Conservation (phyloP, 1,140 invertebrate genomes). For the Cherax quadricarinatus region DNA sequence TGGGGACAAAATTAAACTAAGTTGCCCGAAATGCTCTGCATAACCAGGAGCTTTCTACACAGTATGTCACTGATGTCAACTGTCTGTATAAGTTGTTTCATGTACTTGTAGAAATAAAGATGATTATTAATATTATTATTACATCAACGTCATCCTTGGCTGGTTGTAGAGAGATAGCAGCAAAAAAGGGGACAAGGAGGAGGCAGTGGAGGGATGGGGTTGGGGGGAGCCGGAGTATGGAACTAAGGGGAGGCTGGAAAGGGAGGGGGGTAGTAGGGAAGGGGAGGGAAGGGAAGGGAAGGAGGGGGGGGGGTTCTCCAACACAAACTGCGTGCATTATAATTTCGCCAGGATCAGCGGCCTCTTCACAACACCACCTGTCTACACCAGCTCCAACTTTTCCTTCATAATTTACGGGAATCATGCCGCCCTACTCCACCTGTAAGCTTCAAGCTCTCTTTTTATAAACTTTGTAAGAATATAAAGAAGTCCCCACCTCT, state of each 20-base stretch:
- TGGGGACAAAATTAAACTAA: too few relatives aligned
- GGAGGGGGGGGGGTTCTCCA: not conserved
- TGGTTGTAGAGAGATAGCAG: too few relatives aligned
- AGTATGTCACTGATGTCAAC: too few relatives aligned
- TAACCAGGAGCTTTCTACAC: too few relatives aligned
- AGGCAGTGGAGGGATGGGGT: too few relatives aligned
- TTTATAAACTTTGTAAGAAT: not conserved
- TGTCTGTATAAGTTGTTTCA: too few relatives aligned
- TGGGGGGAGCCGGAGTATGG: not conserved
- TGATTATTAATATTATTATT: too few relatives aligned
- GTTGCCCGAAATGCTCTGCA: too few relatives aligned
- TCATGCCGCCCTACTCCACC: not conserved
- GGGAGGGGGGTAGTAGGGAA: not conserved
- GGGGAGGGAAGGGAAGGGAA: not conserved
- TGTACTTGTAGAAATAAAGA: too few relatives aligned
- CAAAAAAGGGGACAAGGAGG: not conserved
- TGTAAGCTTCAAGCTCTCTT: not conserved
- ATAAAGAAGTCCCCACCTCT: not conserved
- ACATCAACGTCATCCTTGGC: too few relatives aligned
- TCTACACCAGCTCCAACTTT: not conserved
- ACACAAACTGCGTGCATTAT: not conserved
- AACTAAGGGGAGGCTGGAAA: not conserved
- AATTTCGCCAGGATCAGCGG: not conserved
- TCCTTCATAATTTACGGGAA: slow-evolving; percentile 11
- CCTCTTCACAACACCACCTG: not conserved